These are phyloP conservation scores for Siderastrea siderea DNA, from an alignment of 92 coral and sea anemone species.

Conservation along the genomic window DNA sequence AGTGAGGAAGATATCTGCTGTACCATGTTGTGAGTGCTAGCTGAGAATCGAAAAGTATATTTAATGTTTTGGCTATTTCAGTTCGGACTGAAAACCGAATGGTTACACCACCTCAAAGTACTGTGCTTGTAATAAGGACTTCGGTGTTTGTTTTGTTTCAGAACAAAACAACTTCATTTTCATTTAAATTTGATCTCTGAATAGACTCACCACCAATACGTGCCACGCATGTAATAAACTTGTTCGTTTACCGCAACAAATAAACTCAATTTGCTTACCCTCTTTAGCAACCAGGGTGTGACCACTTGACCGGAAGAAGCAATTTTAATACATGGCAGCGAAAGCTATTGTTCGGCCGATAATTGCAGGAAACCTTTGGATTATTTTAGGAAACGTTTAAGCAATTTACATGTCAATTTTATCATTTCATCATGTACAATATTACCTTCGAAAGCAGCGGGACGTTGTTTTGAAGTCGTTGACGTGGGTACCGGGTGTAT, in stretches of 20 bases:
- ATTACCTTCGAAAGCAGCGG: not conserved
- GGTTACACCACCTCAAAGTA: too few species aligned
- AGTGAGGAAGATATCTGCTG: too few species aligned
- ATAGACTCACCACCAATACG: not conserved
- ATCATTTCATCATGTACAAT: constrained; percentile 22
- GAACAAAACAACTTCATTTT: not conserved
- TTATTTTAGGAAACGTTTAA: constrained; percentile 18
- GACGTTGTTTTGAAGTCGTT: constrained; percentile 1
- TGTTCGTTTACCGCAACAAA: not conserved
- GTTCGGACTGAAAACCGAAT: too few species aligned
- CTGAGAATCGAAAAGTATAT: too few species aligned
- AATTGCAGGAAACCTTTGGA: constrained; percentile 43
- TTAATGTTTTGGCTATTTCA: too few species aligned
- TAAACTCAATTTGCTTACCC: constrained; percentile 4
- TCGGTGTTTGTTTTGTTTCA: not conserved
- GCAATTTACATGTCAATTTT: constrained; percentile 33
- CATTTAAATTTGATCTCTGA: not conserved
- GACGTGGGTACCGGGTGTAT: not conserved
- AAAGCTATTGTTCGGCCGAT: not conserved
- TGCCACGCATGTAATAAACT: constrained; percentile 22
- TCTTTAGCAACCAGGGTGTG: constrained; percentile 11
- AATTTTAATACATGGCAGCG: not conserved
- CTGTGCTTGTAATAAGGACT: too few species aligned
- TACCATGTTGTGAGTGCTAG: too few species aligned
- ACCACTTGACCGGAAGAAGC: constrained; percentile 25